phyloP scores from a whole-genome alignment of 2,888 invertebrate species.

The Antheraea assamensis region DNA sequence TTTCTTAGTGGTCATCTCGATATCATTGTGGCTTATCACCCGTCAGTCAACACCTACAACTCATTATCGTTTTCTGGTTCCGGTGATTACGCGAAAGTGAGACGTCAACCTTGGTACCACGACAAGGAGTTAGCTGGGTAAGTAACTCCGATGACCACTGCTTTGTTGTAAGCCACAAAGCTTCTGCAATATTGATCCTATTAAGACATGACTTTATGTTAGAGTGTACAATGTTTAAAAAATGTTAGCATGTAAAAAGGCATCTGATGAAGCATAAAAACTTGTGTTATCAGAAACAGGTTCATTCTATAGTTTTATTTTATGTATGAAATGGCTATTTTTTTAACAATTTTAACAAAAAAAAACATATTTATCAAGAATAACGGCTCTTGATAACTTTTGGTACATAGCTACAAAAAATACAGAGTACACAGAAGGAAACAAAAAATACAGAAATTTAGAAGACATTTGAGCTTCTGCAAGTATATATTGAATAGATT shows the following conservation, averaged over 20 bases:
- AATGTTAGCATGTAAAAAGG: not conserved
- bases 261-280: not conserved
- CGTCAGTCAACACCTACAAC: slow-evolving; percentile 81
- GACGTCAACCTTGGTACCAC: slow-evolving; percentile 70
- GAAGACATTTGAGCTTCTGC: no score
- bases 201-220: not conserved
- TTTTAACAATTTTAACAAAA: no score
- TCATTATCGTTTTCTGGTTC: slow-evolving; percentile 67
- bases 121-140: slow-evolving; percentile 78
- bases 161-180: not conserved
- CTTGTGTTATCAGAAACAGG: no score
- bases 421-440: no score
- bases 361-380: no score
- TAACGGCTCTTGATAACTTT: no score
- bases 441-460: no score
- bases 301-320: no score
- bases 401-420: no score
- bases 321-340: no score
- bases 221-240: not conserved
- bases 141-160: slow-evolving; percentile 26
- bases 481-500: no score
- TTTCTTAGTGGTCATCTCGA: slow-evolving; percentile 81
- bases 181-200: not conserved
- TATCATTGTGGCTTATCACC: slow-evolving; percentile 85
- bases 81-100: slow-evolving; percentile 69